phyloP scores from a whole-genome alignment of 2,113 vertebrate genomes.

The Nymphicus hollandicus region DNA sequence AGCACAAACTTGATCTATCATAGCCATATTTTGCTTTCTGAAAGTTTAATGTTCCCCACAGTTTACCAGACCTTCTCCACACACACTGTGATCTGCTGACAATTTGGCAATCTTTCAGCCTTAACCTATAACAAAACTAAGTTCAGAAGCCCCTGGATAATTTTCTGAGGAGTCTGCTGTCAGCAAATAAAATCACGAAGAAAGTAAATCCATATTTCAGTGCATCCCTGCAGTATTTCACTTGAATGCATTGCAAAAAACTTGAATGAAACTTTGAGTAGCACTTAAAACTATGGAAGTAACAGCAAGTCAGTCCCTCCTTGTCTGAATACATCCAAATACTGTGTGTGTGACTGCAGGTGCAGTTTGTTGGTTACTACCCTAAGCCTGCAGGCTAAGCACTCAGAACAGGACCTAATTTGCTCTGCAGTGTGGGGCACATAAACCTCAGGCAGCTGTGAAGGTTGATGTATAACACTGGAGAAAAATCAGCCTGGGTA shows the following conservation, averaged over 20 bases:
- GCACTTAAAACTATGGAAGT: neutral
- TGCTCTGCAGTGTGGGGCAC: neutral
- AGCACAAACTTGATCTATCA: neutral
- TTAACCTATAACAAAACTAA: neutral
- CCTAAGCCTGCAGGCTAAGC: neutral
- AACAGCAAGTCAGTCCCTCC: neutral
- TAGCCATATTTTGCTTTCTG: neutral
- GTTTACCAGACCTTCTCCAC: neutral
- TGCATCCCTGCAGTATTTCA: neutral
- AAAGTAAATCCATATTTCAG: neutral
- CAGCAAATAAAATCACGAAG: neutral
- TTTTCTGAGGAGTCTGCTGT: neutral
- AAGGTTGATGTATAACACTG: neutral
- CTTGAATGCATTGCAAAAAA: neutral
- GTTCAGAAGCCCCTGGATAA: neutral
- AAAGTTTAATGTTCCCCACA: neutral
- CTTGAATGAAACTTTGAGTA: neutral
- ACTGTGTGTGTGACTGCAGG: neutral
- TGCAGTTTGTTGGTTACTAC: constrained; percentile 10
- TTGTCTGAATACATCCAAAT: constrained; percentile 18
- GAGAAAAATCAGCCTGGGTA: neutral
- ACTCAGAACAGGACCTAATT: neutral
- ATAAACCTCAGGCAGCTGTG: neutral
- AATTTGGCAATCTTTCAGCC: neutral
- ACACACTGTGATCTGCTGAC: neutral